Evolutionary conservation across 2,888 invertebrate genomes (phyloP).

Genomic region (Campoletis raptor): DNA sequence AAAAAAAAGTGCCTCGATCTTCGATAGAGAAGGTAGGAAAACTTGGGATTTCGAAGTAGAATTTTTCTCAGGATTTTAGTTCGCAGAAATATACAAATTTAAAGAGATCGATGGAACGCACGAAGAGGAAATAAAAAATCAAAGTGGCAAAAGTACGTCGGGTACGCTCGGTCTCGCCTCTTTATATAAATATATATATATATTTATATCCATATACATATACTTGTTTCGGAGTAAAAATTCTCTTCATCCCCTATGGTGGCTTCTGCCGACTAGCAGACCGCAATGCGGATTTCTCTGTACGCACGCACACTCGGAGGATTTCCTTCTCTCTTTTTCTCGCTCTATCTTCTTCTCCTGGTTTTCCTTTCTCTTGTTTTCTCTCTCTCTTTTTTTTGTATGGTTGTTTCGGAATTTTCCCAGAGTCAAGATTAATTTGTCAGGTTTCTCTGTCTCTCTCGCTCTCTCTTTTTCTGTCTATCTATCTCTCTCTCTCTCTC

Average conservation of each 20-base stretch:
- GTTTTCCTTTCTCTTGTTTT: background rate
- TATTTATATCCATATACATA: background rate
- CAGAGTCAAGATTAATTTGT: slow-evolving; percentile 67
- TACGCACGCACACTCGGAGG: slow-evolving; percentile 68
- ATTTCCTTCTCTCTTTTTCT: slow-evolving; percentile 50
- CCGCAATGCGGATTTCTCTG: slow-evolving; percentile 78
- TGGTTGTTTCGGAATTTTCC: slow-evolving; percentile 59
- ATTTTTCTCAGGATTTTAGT: background rate
- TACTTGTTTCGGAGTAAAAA: slow-evolving; percentile 59
- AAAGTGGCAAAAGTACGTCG: slow-evolving; percentile 71
- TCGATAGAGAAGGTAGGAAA: background rate
- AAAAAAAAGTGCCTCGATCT: background rate
- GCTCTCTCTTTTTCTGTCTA: slow-evolving; percentile 2
- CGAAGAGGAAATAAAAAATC: slow-evolving; percentile 39
- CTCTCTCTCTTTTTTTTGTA: background rate
- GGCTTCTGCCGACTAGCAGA: slow-evolving; percentile 70
- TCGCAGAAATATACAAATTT: background rate
- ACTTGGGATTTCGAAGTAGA: background rate
- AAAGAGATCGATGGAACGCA: slow-evolving; percentile 10
- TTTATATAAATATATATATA: slow-evolving; percentile 37
- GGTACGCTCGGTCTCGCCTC: background rate
- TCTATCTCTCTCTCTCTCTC: background rate
- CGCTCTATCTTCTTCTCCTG: slow-evolving; percentile 7
- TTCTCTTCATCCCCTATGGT: slow-evolving; percentile 52
- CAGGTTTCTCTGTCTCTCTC: slow-evolving; percentile 51